A percentile compares a stretch with the other conserved stretches of the same genome.
phyloP scores from a whole-genome alignment of 2,113 vertebrate species.

The Cebidichthys violaceus region DNA sequence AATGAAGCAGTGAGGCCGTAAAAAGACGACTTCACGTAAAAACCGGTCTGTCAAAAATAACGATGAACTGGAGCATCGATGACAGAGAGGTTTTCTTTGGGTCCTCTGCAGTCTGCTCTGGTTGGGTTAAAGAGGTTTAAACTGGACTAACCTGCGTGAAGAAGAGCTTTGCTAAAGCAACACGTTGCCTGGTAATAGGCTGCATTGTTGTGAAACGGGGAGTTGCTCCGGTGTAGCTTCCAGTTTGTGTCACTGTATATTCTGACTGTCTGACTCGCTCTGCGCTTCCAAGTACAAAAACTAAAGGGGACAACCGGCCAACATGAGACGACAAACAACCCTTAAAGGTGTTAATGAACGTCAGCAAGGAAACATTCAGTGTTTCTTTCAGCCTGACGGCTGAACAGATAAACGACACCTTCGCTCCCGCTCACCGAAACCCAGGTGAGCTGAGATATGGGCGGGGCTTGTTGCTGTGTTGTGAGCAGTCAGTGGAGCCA shows the following conservation, averaged over 20 bases:
- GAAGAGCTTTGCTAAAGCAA: neutral
- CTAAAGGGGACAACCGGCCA: no score
- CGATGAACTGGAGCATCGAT: no score
- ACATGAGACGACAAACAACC: neutral
- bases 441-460: constrained; percentile 60
- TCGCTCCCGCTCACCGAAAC: constrained; percentile 24
- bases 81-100: no score
- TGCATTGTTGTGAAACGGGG: neutral
- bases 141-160: neutral
- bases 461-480: constrained; percentile 24
- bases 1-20: no score
- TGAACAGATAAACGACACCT: constrained; percentile 40
- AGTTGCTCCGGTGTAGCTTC: neutral
- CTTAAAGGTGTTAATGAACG: neutral
- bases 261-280: no score
- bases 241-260: neutral
- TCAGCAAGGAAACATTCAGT: neutral
- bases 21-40: no score
- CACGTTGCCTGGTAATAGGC: neutral
- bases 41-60: no score
- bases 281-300: no score
- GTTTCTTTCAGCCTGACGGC: no score
- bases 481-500: constrained; percentile 29
- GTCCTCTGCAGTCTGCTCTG: no score
- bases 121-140: no score